These are phyloP conservation scores for Pegoplata infirma DNA, from an alignment of 2,888 invertebrate species.

Conservation along the genomic window DNA sequence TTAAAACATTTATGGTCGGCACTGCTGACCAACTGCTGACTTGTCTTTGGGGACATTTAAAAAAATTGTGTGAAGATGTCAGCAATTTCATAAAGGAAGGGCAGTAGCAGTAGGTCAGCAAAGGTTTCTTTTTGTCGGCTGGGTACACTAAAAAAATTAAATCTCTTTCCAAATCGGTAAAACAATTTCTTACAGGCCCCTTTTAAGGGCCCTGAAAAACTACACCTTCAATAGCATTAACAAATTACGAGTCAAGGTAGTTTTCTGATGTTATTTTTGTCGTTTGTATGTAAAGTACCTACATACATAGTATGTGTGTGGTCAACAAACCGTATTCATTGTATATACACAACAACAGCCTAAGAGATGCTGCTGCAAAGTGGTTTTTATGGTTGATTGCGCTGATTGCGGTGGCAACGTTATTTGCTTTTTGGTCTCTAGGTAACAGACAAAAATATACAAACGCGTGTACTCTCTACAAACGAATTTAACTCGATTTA, in stretches of 20 bases:
- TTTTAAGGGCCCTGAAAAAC: neutral
- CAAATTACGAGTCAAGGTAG: neutral
- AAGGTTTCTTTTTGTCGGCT: too few species aligned
- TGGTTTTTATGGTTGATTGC: slow-evolving; percentile 66
- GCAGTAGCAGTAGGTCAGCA: too few species aligned
- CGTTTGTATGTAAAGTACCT: neutral
- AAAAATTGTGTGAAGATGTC: too few species aligned
- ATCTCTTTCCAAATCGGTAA: too few species aligned
- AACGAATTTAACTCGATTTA: neutral
- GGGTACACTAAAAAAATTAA: too few species aligned
- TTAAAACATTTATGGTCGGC: too few species aligned
- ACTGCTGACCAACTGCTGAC: too few species aligned
- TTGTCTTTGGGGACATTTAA: too few species aligned
- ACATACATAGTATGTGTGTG: neutral
- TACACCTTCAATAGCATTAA: neutral
- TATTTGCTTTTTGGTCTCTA: slow-evolving; percentile 61
- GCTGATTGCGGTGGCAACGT: slow-evolving; percentile 65
- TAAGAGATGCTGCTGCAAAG: slow-evolving; percentile 58
- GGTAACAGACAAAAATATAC: slow-evolving; percentile 35
- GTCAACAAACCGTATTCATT: slow-evolving; percentile 28
- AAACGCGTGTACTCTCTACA: neutral
- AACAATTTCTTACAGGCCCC: neutral
- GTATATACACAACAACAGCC: slow-evolving; percentile 13
- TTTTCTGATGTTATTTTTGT: slow-evolving; percentile 1
- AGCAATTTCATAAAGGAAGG: too few species aligned